Evolutionary conservation across 2,888 invertebrate genomes (phyloP).

Genomic region (Tipula lateralis): DNA sequence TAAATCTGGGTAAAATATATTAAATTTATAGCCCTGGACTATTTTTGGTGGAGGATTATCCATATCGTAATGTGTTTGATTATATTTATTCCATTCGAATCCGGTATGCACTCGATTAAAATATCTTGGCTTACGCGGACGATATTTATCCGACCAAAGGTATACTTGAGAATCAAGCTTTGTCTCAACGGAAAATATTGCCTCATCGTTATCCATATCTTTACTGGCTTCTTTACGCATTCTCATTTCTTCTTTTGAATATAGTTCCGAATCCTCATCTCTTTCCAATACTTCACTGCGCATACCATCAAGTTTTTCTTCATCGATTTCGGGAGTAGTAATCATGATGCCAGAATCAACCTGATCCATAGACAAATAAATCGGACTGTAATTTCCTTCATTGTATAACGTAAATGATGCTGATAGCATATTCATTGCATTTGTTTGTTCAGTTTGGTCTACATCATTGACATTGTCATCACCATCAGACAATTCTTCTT

Average conservation of each 20-base stretch:
- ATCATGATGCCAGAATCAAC: constrained; percentile 68
- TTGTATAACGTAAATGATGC: constrained; percentile 66
- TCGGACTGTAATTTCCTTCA: constrained; percentile 81
- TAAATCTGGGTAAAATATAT: constrained; percentile 98
- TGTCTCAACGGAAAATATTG: constrained; percentile 85
- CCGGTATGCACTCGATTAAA: constrained; percentile 96
- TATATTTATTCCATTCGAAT: constrained; percentile 99
- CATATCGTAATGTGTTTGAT: constrained; percentile 99
- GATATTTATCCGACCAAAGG: constrained; percentile 93
- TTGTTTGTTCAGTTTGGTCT: constrained; percentile 31
- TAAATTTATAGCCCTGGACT: constrained; percentile 99
- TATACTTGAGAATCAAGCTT: constrained; percentile 73
- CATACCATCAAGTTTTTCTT: constrained; percentile 66
- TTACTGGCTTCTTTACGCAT: constrained; percentile 77
- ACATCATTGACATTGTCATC: constrained; percentile 29
- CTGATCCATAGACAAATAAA: constrained; percentile 57
- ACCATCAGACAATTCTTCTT: constrained; percentile 29
- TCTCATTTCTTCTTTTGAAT: constrained; percentile 55
- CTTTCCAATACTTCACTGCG: constrained; percentile 44
- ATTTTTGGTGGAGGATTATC: constrained; percentile 99
- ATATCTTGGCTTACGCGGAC: constrained; percentile 95
- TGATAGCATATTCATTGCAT: constrained; percentile 35
- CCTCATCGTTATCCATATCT: constrained; percentile 82
- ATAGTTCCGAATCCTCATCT: constrained; percentile 26
- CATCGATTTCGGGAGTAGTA: constrained; percentile 70